A percentile compares a stretch with the other conserved stretches of the same genome.
Conservation (phyloP, 2,113 vertebrate genomes). For the Dromaius novaehollandiae region DNA sequence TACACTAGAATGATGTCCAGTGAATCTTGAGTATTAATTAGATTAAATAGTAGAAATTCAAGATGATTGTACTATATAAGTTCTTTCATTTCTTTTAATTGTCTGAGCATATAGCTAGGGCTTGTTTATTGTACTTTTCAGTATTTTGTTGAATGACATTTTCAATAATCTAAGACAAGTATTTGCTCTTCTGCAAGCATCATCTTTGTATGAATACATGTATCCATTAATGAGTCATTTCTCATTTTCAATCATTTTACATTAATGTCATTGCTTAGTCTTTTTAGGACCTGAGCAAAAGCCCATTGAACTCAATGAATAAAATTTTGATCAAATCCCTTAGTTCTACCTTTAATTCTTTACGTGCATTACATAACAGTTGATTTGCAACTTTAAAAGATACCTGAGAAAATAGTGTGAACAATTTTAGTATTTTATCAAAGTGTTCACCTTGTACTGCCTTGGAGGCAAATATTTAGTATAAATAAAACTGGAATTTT, state of each 20-base stretch:
- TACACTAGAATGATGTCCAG: neutral
- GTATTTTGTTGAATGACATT: constrained; percentile 28
- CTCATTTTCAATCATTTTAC: constrained; percentile 54
- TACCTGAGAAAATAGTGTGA: neutral
- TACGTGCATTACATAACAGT: neutral
- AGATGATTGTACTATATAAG: neutral
- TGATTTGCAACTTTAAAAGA: neutral
- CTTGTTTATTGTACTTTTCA: constrained; percentile 19
- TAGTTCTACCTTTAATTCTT: neutral
- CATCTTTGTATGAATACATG: constrained; percentile 47
- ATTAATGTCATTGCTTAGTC: constrained; percentile 63
- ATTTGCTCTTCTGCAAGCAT: constrained; percentile 41
- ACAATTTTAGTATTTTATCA: neutral
- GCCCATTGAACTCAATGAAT: constrained; percentile 3
- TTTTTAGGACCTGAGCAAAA: constrained; percentile 40
- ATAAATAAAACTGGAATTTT: neutral
- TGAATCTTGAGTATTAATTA: neutral
- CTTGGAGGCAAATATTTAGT: neutral
- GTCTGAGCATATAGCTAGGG: neutral
- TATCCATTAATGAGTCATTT: constrained; percentile 51
- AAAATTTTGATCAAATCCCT: constrained; percentile 41
- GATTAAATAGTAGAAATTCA: constrained; percentile 25
- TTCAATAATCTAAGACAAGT: constrained; percentile 57
- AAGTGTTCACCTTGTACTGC: neutral
- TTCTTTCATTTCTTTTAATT: neutral